These are phyloP conservation scores for Eulemur rubriventer DNA, from an alignment of 2,797 vertebrate species.

Conservation along the genomic window DNA sequence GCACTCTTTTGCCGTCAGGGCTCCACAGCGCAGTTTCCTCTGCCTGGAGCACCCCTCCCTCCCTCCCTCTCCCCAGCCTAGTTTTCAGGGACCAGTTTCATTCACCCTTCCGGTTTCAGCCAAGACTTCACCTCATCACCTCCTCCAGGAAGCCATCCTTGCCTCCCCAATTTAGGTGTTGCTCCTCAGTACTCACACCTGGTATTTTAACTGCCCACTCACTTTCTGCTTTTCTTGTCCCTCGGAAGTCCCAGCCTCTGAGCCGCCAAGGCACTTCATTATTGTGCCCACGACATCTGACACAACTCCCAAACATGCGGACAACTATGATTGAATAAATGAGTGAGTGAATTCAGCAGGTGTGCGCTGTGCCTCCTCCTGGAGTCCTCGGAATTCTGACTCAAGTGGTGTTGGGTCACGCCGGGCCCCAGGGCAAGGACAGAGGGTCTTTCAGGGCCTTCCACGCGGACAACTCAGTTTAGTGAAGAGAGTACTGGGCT, in stretches of 20 bases:
- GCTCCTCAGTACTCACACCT: background rate
- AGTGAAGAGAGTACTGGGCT: no score
- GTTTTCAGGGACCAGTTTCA: background rate
- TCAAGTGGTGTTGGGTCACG: background rate
- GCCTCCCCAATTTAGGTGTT: background rate
- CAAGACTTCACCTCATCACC: background rate
- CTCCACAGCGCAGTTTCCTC: background rate
- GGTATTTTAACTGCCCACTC: background rate
- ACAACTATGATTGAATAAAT: background rate
- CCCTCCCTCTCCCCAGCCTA: background rate
- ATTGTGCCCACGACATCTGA: background rate
- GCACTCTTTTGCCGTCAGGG: rapidly evolving
- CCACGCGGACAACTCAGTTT: background rate
- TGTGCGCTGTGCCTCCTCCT: background rate
- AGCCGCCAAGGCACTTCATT: background rate
- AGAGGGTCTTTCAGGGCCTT: background rate
- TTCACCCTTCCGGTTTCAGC: background rate
- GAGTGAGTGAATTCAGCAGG: background rate
- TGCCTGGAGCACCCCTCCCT: background rate
- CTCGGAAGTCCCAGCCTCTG: background rate
- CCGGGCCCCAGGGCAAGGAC: background rate
- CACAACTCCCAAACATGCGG: background rate
- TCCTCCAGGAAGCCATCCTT: background rate
- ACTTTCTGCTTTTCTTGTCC: background rate
- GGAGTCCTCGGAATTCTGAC: background rate